phyloP scores from a whole-genome alignment of 2,113 vertebrate species.

The Burhinus oedicnemus region DNA sequence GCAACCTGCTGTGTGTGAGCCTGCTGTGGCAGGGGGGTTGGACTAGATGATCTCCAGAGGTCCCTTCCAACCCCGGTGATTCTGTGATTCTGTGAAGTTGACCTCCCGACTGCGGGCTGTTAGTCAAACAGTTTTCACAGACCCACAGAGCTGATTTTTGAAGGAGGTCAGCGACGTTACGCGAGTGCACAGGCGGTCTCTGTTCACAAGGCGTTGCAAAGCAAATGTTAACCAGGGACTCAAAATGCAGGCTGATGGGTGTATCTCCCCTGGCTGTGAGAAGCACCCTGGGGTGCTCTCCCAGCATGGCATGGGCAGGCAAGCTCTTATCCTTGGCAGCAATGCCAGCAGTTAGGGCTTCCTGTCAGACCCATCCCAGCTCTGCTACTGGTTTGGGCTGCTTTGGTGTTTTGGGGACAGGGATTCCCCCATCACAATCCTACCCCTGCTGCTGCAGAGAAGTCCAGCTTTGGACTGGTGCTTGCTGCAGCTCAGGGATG shows the following conservation, averaged over 20 bases:
- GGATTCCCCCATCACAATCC: not conserved
- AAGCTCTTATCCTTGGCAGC: not conserved
- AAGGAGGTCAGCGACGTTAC: not conserved
- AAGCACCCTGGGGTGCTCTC: not conserved
- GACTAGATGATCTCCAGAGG: no score
- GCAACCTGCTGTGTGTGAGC: no score
- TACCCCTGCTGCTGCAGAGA: not conserved
- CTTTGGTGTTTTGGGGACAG: not conserved
- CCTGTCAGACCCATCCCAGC: not conserved
- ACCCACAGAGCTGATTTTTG: not conserved
- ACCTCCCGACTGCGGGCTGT: rapidly evolving
- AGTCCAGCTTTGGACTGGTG: not conserved
- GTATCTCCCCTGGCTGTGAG: not conserved
- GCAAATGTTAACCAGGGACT: not conserved
- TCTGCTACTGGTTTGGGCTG: not conserved
- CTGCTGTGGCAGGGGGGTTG: no score
- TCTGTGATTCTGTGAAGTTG: not conserved
- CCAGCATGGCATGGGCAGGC: not conserved
- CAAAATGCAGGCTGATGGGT: not conserved
- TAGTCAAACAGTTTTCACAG: not conserved
- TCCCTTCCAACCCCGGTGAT: no score
- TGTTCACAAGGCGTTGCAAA: not conserved
- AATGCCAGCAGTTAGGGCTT: not conserved
- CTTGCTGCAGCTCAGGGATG: not conserved
- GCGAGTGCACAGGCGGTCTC: rapidly evolving